Conservation (phyloP, 2,888 invertebrate genomes). For the Scaptomyza reducta region DNA sequence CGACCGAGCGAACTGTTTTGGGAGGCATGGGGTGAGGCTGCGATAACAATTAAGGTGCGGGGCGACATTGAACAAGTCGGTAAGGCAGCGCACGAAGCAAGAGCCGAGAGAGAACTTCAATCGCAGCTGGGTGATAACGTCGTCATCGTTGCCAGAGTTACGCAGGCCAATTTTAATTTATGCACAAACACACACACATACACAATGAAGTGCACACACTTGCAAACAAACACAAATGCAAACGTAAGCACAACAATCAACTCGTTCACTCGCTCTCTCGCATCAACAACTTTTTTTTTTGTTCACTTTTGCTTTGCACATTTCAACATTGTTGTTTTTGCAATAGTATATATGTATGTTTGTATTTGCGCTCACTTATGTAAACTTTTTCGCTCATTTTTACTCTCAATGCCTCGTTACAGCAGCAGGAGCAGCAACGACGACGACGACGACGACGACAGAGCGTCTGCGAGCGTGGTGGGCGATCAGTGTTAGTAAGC, state of each 20-base stretch:
- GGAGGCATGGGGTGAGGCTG: slow-evolving; percentile 11
- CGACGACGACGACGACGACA: slow-evolving; percentile 25
- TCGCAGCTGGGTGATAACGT: slow-evolving; percentile 61
- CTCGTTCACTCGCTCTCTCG: slow-evolving; percentile 46
- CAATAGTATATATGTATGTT: slow-evolving; percentile 14
- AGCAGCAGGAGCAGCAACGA: slow-evolving; percentile 45
- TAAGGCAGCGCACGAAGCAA: slow-evolving; percentile 50
- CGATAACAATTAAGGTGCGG: slow-evolving; percentile 58
- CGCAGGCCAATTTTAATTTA: slow-evolving; percentile 75
- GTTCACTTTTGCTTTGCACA: slow-evolving; percentile 40
- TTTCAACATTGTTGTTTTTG: slow-evolving; percentile 55
- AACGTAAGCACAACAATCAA: slow-evolving; percentile 47
- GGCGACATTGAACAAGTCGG: slow-evolving; percentile 62
- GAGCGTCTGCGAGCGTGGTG: slow-evolving; percentile 46
- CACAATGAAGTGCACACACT: slow-evolving; percentile 26
- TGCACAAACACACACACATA: slow-evolving; percentile 51
- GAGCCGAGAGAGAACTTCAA: slow-evolving; percentile 41
- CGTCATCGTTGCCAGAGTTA: slow-evolving; percentile 62
- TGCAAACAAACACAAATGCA: slow-evolving; percentile 18
- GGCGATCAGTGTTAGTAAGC: slow-evolving; percentile 62
- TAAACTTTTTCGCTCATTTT: slow-evolving; percentile 61
- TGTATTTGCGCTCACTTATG: slow-evolving; percentile 60
- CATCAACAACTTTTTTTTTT: slow-evolving; percentile 42
- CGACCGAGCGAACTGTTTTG: slow-evolving; percentile 43
- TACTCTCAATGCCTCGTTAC: slow-evolving; percentile 60